Base-by-base conservation (phyloP, 2,888 invertebrate species). In the Temnothorax rugatulus region DNA sequence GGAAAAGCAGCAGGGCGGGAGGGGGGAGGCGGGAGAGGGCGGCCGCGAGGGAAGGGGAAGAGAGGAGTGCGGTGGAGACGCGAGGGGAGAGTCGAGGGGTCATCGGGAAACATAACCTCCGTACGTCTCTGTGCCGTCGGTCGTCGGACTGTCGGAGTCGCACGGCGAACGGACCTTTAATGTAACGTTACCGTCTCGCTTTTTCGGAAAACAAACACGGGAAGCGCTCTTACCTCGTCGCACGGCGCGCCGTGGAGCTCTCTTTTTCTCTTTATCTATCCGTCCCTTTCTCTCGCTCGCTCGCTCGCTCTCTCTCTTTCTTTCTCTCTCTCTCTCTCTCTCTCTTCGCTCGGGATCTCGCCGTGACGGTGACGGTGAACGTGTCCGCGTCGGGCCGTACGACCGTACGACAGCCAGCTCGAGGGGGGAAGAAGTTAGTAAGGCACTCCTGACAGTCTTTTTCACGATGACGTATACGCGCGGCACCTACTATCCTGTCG, bases 101-200 rank as follows among this genome's bases (percentile, higher is more conserved):
- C 90, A 91, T 90, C 91, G 88, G 73, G 92, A 91, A 91, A 91
- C 92, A 92, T 92, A 92, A 92, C 92, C 91, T 92, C 90, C 84
- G 90, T 81, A 86, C 84, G 84, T 84, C 44, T 82, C 38, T 64
- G 71, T 73, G 50, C 74, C 76, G 64, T 84, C 86, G 29, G 50
- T 71, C 76, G 64, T 84, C 86, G 73, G 29, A 44, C 21, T 71
- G 64, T 84, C 86, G 73, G 29, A 44, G 34, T 71, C 44, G 34
- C 52, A 54, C 68, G 81, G 82, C 38, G 59, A 77, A 68, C 77
- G 69, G 83, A 64, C 57, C 47, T 66, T 54, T 81, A 73, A 52
- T 73, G 47, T 21, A 82, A 5, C 5, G 77, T 84, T 85, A 88
- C 83, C 84, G 73, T 85, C 84, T 66, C 8, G 8, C 18, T 59